These are phyloP conservation scores for Tautogolabrus adspersus DNA, from an alignment of 2,113 vertebrate species.

Conservation along the genomic window DNA sequence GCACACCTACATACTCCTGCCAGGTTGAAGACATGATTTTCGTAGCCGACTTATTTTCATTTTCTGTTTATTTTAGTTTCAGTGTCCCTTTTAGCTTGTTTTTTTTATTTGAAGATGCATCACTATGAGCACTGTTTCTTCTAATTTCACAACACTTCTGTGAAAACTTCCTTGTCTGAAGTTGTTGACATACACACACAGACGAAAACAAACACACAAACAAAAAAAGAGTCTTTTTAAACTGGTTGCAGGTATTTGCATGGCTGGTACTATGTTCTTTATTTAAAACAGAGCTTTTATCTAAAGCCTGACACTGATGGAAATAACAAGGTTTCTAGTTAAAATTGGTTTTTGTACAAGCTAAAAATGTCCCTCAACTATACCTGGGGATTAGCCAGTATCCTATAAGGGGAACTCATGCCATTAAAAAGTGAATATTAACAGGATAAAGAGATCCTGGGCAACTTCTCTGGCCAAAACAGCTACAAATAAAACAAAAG, in stretches of 20 bases:
- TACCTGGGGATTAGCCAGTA: neutral
- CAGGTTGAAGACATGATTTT: neutral
- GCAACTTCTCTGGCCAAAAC: neutral
- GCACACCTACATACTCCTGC: neutral
- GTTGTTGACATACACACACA: neutral
- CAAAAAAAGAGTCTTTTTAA: neutral
- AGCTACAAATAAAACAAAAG: neutral
- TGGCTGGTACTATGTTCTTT: neutral
- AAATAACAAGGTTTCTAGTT: neutral
- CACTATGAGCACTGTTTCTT: neutral
- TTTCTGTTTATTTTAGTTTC: neutral
- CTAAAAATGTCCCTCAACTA: neutral
- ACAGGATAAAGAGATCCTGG: neutral
- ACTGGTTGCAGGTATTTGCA: neutral
- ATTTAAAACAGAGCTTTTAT: conserved; percentile 10
- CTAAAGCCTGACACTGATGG: neutral
- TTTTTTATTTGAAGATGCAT: neutral
- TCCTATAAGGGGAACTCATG: neutral
- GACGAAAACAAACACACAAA: neutral
- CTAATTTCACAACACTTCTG: neutral
- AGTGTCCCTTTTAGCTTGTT: neutral
- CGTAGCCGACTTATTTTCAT: neutral
- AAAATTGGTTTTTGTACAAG: neutral
- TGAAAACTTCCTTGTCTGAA: neutral
- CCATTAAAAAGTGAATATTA: neutral